Evolutionary conservation across 2,888 invertebrate species (phyloP), one percentile per base, ranked within the genome.

Genomic region (Polydrusus pterygomalis): DNA sequence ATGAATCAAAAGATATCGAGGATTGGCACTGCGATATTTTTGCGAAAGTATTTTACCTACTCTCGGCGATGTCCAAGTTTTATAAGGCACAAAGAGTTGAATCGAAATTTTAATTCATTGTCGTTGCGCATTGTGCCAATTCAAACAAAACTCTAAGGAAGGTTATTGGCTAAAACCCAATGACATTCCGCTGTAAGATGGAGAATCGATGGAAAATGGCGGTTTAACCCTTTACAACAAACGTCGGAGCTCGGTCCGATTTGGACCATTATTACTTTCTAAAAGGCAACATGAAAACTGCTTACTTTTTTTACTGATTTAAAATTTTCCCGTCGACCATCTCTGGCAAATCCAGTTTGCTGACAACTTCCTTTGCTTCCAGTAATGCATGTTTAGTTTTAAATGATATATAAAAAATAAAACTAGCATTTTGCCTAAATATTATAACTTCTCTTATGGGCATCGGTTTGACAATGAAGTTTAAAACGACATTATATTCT

Each of bases 81-180:
- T 45, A 56, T 45, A 64, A 71, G 38, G 54, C 49, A 54, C 43
- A 64, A 64, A 64, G 64, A 71, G 56, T 64, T 64, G 63, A 74
- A 79, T 34, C 67, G 73, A 74, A 74, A 77, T 80, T 80, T 81
- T 80, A 80, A 80, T 82, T 81, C 79, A 81, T 81, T 81, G 79
- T 80, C 78, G 78, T 79, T 79, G 75, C 65, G 71, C 65, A 75
- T 74, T 75, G 70, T 78, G 64, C 78, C 62, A 75, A 58, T 54
- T 69, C 56, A 65, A 56, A 74, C 69, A 65, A 20, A 43, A 60
- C 45, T 60, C 34, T 47, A 58, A 77, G 68, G 77, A 78, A 76
- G 78, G 79, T 82, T 82, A 83, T 82, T 83, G 83, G 82, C 82
- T 81, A 77, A 78, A 79, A 70, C 81, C 81, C 82, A 83, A 82